A percentile compares a stretch with the other conserved stretches of the same genome.
These are phyloP conservation scores for Ceratosolen fusciceps DNA, from an alignment of 1,140 invertebrate genomes.

Conservation along the genomic window DNA sequence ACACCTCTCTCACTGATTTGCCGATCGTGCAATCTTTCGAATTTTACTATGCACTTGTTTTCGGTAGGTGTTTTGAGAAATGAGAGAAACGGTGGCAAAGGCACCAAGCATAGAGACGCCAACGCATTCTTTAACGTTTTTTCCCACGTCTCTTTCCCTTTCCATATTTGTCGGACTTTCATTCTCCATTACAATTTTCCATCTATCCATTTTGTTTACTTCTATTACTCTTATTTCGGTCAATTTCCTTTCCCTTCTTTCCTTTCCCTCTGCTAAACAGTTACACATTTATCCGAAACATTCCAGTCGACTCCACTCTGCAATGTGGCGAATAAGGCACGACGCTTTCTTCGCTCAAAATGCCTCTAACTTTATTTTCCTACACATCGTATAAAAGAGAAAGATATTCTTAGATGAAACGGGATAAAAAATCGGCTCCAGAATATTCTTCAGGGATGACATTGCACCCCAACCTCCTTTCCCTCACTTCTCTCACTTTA, in stretches of 20 bases:
- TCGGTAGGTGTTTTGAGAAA: background rate
- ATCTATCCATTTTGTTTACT: slow-evolving; percentile 38
- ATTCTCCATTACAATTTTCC: slow-evolving; percentile 31
- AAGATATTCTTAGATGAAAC: background rate
- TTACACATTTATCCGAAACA: slow-evolving; percentile 28
- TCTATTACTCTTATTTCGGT: background rate
- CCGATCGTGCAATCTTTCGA: background rate
- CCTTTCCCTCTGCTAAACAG: slow-evolving; percentile 27
- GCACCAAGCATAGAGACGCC: background rate
- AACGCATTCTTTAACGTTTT: background rate
- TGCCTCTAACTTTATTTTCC: slow-evolving; percentile 50
- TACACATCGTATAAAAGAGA: background rate
- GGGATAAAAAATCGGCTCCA: background rate
- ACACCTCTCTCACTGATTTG: slow-evolving; percentile 20
- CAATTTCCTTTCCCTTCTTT: background rate
- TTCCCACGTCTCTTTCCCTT: slow-evolving; percentile 38
- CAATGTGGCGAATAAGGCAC: slow-evolving; percentile 33
- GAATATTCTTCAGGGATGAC: slow-evolving; percentile 2
- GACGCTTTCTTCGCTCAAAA: slow-evolving; percentile 52
- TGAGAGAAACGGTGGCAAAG: background rate
- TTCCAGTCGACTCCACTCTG: background rate
- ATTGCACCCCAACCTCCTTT: background rate
- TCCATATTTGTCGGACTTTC: slow-evolving; percentile 44
- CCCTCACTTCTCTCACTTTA: background rate
- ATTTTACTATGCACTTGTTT: background rate